Evolutionary conservation across 2,113 vertebrate species (phyloP), one percentile per base, ranked within the genome.

Genomic region (Nothocercus julius): DNA sequence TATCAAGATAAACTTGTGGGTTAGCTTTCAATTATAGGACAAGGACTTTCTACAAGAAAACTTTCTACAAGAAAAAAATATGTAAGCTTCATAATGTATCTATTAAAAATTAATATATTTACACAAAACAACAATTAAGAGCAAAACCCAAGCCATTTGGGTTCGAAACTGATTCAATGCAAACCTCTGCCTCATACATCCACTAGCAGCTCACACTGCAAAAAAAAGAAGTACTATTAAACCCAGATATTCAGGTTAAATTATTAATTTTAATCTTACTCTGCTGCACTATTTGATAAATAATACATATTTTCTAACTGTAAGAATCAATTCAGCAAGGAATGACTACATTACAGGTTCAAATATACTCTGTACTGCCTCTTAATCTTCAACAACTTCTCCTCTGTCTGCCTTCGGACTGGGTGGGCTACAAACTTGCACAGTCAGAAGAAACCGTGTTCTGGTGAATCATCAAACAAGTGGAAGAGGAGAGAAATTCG

Each of bases 311-410:
- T 82, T 69, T 34, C 32, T n/a, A 34, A 58, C 8, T 66, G 34
- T 79, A 91, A 73, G 11, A 66, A 70, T 61, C 24, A 61, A 53
- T 44, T 8, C 63, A 79, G 53, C 32, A 61, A 72, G 14, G n/a
- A 84, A 75, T 15, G 22, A 58, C 27, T 68, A 13, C 20, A 70
- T 53, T 49, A 49, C 20, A 68, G 25, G 86, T 53, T 49, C 56
- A 78, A 22, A 47, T 30, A 20, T 7, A 42, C 11, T 22, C 10
- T 1, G 0, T 51, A 10, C 1, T 6, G 68, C 19, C 12, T 85
- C 32, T 88, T 88, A 72, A 56, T 56, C 28, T 42, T 76, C 28
- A 76, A 16, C 11, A 80, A 3, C 30, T 13, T 75, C 19, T 62
- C 8, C 59, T 21, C 24, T 67, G 15, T 30, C 87, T 2, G 1